Evolutionary conservation across 2,113 vertebrate genomes (phyloP), one percentile per base, ranked within the genome.

Genomic region (Pedetes capensis): DNA sequence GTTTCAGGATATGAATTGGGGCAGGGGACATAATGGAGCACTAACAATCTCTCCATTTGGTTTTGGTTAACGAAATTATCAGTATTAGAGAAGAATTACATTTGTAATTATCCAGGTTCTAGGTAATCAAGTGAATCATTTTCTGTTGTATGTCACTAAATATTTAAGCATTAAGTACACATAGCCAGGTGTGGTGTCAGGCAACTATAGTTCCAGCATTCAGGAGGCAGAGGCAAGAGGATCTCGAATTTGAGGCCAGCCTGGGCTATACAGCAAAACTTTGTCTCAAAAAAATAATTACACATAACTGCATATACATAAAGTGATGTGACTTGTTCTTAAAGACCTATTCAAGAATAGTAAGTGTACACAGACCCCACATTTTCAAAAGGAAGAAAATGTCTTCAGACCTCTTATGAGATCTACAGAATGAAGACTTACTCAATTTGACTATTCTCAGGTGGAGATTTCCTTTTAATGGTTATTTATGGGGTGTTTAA

Each of bases 381-480:
- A 76, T 39, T 71, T 32, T 88, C 12, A 94, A 87, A 90, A 82
- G 61, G 61, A 91, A 91, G 61, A 76, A 80, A 80, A 61, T 17
- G 14, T 47, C 47, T 74, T 71, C 17, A 66, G 84, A 83, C 12
- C n/a, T 66, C 8, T 87, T 81, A 16, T 80, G 39, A 85, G n/a
- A 51, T 75, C 42, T 96, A 12, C n/a, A 64, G 39, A 86, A 44
- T 53, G 51, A 75, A 42, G 3, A 74, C 5, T 27, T 94, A 32
- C 86, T 88, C 44, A n/a, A 93, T 88, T 83, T n/a, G 64, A 14
- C 74, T 88, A 69, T 84, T 93, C 44, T 74, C 87, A 57, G 17
- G 69, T 94, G 59, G 49, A 90, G 53, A 80, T 66, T 96, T 90
- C 72, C 66, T 90, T 93, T 92, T 80, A 96, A 74, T 95, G 82